These are phyloP conservation scores for Brachirus orientalis DNA, from an alignment of 2,113 vertebrate genomes.

Conservation along the genomic window DNA sequence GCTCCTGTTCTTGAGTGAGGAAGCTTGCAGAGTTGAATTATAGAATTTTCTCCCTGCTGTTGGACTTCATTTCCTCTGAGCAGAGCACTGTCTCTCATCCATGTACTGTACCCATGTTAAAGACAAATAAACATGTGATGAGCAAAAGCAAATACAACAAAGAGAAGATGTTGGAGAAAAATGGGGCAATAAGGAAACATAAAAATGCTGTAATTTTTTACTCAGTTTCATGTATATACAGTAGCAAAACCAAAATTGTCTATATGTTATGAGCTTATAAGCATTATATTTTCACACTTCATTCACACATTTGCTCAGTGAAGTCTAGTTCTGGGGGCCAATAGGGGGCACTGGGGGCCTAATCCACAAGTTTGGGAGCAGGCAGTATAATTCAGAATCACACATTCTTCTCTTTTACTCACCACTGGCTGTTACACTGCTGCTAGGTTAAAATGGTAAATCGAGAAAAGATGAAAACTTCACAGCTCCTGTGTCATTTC, in stretches of 20 bases:
- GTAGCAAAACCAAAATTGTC: neutral
- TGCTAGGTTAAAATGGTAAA: slow-evolving; percentile 35
- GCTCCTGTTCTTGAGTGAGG: slow-evolving; percentile 37
- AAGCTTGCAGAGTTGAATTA: slow-evolving; percentile 28
- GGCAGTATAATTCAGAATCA: slow-evolving; percentile 22
- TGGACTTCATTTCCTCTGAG: no score
- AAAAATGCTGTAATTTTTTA: no score
- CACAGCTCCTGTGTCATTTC: slow-evolving; percentile 38
- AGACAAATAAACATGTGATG: no score
- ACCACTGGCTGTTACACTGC: neutral
- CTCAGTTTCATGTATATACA: no score
- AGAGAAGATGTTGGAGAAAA: no score
- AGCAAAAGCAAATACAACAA: no score
- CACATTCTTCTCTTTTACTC: slow-evolving; percentile 27
- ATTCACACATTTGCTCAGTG: slow-evolving; percentile 12
- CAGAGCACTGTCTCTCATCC: no score
- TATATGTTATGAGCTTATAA: neutral
- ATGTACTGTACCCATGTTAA: no score
- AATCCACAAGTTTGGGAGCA: slow-evolving; percentile 67
- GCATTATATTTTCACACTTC: neutral
- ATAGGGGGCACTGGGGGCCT: slow-evolving; percentile 82
- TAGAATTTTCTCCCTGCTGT: no score
- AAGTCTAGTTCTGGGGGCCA: slow-evolving; percentile 67
- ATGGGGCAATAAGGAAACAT: no score
- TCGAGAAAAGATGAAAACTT: slow-evolving; percentile 31